Evolutionary conservation across 37 sponge, comb jelly and placozoan species (phyloP), one percentile per base, ranked within the genome.

Genomic region (Eunapius fragilis): DNA sequence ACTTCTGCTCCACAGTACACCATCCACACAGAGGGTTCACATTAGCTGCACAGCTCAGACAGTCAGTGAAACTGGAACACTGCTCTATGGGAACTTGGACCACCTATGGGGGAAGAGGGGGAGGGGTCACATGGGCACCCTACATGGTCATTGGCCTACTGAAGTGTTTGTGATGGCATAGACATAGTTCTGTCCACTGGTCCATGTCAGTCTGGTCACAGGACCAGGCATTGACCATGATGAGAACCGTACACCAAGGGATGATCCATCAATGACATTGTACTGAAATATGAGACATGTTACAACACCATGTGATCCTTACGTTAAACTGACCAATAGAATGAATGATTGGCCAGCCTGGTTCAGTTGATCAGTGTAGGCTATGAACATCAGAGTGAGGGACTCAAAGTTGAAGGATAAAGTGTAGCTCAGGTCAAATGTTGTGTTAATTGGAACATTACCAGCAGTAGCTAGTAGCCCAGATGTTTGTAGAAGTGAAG

Each of bases 1-100:
- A 96, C 92, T 91, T 91, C 81, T 91, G 89, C 89, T 96, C 94
- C 68, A 96, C 84, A 32, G 78, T 81, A 88, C 96, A 96, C 96
- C 96, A 96, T 12, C 96, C 96, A 88, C 96, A 96, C 75, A 96
- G 80, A 28, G 94, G 94, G 79, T 91, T 88, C 67, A 25, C 23
- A 38, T 74, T 31, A 68, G 13, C 81, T 27, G 77, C 49, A 72
- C 93, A 93, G 49, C 75, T 37, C 33, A 58, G 38, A 70, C 93
- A 93, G 71, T 85, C 69, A n/a, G 74, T 75, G 34, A 67, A 71
- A 28, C 28, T 75, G 71, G 87, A 83, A 49, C 93, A 93, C 74
- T 77, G 79, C 76, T 89, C 93, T 13, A 89, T 23, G 22, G 85
- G 85, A 58, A 88, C 32, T 38, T 69, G 78, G 27, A 81, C 25